Conservation (phyloP, 1,140 invertebrate genomes). For the Aphis gossypii region DNA sequence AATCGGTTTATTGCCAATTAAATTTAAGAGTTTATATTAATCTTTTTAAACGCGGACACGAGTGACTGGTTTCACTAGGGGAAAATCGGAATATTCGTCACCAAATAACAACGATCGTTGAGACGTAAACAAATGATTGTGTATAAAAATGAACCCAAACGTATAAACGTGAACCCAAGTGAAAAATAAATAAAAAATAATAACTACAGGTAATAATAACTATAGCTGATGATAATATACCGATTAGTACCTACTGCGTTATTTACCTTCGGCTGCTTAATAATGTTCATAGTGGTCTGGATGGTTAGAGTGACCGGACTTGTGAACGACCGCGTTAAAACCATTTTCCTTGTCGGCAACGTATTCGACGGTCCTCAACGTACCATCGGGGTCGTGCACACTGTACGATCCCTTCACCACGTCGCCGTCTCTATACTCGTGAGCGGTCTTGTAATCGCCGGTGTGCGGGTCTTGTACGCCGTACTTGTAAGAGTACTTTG, state of each 20-base stretch:
- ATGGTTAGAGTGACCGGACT: constrained; percentile 70
- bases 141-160: no score
- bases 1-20: not conserved
- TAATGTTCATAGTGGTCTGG: constrained; percentile 62
- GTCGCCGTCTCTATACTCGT: constrained; percentile 62
- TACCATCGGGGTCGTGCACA: constrained; percentile 66
- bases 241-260: not conserved
- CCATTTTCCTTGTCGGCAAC: constrained; percentile 76
- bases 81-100: not conserved
- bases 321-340: constrained; percentile 66
- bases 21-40: not conserved
- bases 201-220: not conserved
- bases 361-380: constrained; percentile 69
- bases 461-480: constrained; percentile 74
- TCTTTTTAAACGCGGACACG: not conserved
- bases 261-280: not conserved
- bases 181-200: not conserved
- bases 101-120: not conserved
- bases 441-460: constrained; percentile 66
- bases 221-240: no score
- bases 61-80: no score
- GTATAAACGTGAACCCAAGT: not conserved
- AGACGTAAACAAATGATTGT: not conserved
- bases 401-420: constrained; percentile 66
- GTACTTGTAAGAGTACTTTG: constrained; percentile 75